These are phyloP conservation scores for Tinamus major DNA, from an alignment of 2,797 vertebrate species.

Conservation along the genomic window DNA sequence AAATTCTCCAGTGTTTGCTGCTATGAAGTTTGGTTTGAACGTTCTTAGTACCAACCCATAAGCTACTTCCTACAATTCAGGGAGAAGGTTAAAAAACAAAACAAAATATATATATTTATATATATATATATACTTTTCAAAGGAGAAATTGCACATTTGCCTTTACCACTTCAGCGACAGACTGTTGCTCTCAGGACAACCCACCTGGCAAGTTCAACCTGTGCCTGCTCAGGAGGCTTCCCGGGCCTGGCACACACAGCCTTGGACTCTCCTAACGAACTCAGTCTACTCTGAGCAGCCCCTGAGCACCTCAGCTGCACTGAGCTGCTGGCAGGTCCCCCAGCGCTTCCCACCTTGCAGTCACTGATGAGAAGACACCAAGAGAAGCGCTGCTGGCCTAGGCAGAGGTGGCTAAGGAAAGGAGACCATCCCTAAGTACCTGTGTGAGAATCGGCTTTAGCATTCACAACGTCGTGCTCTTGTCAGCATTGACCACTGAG, in stretches of 20 bases:
- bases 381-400: neutral
- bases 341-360: fast-evolving
- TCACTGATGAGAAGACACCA: neutral
- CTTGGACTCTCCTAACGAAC: fast-evolving
- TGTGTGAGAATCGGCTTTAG: neutral
- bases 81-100: neutral
- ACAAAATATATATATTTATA: too few species aligned
- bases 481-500: neutral
- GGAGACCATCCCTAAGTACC: neutral
- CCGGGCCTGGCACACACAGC: neutral
- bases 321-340: neutral
- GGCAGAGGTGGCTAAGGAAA: neutral
- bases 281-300: neutral
- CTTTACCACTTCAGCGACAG: neutral
- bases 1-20: neutral
- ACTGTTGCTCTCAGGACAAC: neutral
- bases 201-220: neutral
- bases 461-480: neutral
- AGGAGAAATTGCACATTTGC: neutral
- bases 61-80: neutral
- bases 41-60: neutral
- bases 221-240: neutral
- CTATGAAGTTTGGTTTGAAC: neutral
- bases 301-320: neutral
- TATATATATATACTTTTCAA: neutral